phyloP scores from a whole-genome alignment of 2,888 invertebrate genomes.

The Ashinkailepas kermadecensis region DNA sequence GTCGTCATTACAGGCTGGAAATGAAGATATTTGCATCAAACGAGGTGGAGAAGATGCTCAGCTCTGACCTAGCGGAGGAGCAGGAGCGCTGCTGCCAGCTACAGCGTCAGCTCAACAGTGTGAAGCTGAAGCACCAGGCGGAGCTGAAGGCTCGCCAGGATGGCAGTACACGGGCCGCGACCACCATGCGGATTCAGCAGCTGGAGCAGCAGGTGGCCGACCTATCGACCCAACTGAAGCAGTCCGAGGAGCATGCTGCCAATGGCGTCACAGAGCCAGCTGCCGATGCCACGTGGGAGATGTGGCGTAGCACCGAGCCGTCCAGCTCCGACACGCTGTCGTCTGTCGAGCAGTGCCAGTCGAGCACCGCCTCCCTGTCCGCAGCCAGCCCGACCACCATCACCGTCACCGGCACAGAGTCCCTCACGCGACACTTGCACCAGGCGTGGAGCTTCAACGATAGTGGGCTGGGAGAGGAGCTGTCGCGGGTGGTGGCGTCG shows the following conservation, averaged over 20 bases:
- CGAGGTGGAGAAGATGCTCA: slow-evolving; percentile 23
- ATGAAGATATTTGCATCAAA: slow-evolving; percentile 10
- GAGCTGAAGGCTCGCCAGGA: slow-evolving; percentile 17
- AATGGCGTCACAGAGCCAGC: background rate
- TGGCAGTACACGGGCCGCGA: background rate
- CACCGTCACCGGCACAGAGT: background rate
- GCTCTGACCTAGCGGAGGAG: slow-evolving; percentile 10
- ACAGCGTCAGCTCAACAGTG: slow-evolving; percentile 20
- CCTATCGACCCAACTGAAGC: background rate
- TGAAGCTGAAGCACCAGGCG: slow-evolving; percentile 11
- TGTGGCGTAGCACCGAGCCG: background rate
- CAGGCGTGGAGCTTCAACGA: slow-evolving; percentile 19
- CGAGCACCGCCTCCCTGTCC: background rate
- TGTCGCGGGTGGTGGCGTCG: background rate
- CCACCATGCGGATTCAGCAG: background rate
- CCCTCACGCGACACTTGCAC: background rate
- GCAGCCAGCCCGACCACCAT: background rate
- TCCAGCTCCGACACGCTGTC: slow-evolving; percentile 8
- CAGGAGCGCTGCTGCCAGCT: slow-evolving; percentile 7
- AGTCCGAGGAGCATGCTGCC: background rate
- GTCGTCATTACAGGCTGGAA: slow-evolving; percentile 5
- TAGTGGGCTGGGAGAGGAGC: background rate
- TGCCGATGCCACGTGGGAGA: background rate
- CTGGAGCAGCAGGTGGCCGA: background rate
- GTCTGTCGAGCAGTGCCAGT: background rate